Evolutionary conservation across 2,888 invertebrate genomes (phyloP), one percentile per base, ranked within the genome.

Genomic region (Silvanus unidentatus): DNA sequence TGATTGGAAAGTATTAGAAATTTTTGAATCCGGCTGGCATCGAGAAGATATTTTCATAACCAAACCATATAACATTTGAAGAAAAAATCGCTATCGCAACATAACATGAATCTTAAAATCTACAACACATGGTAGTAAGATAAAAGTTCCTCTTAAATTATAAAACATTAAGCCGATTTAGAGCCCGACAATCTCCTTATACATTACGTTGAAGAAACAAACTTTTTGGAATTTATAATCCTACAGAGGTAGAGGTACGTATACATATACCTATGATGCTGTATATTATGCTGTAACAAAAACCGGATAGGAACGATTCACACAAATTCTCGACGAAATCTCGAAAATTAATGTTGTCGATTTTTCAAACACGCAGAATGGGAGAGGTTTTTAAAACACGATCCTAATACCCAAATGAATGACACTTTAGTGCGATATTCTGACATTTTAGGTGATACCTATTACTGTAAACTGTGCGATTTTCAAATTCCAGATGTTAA

Each of bases 91-190:
- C n/a, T n/a, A n/a, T n/a, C n/a, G n/a, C n/a, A n/a, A n/a, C n/a
- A n/a, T n/a, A n/a, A n/a, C n/a, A n/a, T n/a, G n/a, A n/a, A n/a
- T n/a, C n/a, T n/a, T n/a, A n/a, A n/a, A n/a, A n/a, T n/a, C n/a
- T n/a, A n/a, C n/a, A n/a, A n/a, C n/a, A n/a, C n/a, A n/a, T n/a
- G n/a, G n/a, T n/a, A n/a, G n/a, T n/a, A n/a, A n/a, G n/a, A 22
- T 22, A 22, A 22, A 22, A 22, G 8, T 22, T 22, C 8, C 3
- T 32, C n/a, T 32, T 32, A 52, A 54, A 57, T 55, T 49, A 51
- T 50, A 45, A 50, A 54, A 50, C 52, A 49, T 55, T 54, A 53
- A 57, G 54, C 54, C 49, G 52, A 52, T 57, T 54, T 53, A 41
- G 39, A 51, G 46, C 44, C 51, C 41, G 49, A 34, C 52, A 52